Percentiles rank a stretch among this genome's conserved stretches.
These are phyloP conservation scores for Acrossocheilus wenchowensis DNA, from an alignment of 2,797 vertebrate genomes.

Conservation along the genomic window DNA sequence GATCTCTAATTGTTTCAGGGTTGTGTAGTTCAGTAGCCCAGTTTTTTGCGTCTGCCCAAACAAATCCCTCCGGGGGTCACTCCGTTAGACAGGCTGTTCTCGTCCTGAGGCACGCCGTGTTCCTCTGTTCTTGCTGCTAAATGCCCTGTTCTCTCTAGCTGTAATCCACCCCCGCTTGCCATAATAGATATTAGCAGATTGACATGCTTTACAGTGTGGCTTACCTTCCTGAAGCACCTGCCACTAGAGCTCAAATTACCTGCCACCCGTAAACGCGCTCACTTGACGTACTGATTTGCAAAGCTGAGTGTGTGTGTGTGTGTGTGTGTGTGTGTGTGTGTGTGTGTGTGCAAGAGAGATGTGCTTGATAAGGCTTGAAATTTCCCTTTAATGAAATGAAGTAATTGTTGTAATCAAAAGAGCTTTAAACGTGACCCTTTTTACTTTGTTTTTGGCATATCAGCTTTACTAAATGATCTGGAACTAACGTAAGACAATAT, in stretches of 20 bases:
- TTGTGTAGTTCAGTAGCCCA: conserved; percentile 51
- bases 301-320: conserved; percentile 43
- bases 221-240: conserved; percentile 72
- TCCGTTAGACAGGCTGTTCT: conserved; percentile 61
- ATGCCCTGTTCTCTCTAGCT: conserved; percentile 70
- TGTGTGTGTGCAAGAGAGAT: conserved; percentile 40
- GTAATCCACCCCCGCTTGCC: conserved; percentile 56
- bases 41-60: conserved; percentile 63
- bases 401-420: conserved; percentile 38
- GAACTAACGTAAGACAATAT: background rate
- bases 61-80: conserved; percentile 53
- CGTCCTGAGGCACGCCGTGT: conserved; percentile 65
- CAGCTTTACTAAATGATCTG: conserved; percentile 17
- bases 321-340: conserved; percentile 29
- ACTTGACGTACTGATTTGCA: conserved; percentile 55
- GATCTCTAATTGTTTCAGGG: conserved; percentile 71
- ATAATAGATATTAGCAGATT: conserved; percentile 58
- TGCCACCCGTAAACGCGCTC: conserved; percentile 56
- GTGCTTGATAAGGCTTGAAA: conserved; percentile 43
- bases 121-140: conserved; percentile 60
- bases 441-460: conserved; percentile 10
- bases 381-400: conserved; percentile 50
- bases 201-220: conserved; percentile 57
- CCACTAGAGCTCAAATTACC: conserved; percentile 73
- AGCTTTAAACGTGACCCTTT: background rate